Percentiles rank a stretch among this genome's conserved stretches.
Evolutionary conservation across 2,113 vertebrate species (phyloP).

Genomic region (Malurus melanocephalus): DNA sequence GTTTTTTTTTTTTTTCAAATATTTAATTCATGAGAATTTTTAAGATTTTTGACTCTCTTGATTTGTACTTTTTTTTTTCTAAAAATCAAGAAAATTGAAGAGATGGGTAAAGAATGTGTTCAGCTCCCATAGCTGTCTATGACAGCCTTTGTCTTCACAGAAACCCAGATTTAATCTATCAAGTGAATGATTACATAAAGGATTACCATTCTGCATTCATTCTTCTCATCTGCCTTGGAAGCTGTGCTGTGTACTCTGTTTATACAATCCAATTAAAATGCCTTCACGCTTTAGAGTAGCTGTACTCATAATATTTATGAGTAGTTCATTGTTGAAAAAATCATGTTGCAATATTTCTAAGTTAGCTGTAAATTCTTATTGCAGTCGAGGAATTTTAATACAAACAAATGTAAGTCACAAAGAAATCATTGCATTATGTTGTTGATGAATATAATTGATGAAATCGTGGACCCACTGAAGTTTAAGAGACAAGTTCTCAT

Average conservation of each 20-base stretch:
- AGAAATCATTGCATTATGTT: background rate
- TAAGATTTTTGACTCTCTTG: background rate
- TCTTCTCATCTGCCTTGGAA: background rate
- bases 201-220: background rate
- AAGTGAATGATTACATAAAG: background rate
- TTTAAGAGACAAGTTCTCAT: background rate
- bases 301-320: background rate
- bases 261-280: slow-evolving; percentile 14
- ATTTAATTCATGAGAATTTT: background rate
- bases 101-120: background rate
- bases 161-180: background rate
- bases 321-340: background rate
- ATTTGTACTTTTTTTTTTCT: background rate
- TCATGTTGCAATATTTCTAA: background rate
- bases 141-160: background rate
- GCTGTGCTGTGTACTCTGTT: background rate
- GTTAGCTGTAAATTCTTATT: background rate
- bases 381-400: background rate
- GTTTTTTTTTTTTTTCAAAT: background rate
- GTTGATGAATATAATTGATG: background rate
- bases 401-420: background rate
- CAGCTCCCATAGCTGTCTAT: background rate
- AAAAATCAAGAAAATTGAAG: background rate
- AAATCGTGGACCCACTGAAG: background rate
- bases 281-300: background rate